Percentiles rank a stretch among this genome's conserved stretches.
These are phyloP conservation scores for Dynastes maya DNA, from an alignment of 2,888 invertebrate species.

Conservation along the genomic window DNA sequence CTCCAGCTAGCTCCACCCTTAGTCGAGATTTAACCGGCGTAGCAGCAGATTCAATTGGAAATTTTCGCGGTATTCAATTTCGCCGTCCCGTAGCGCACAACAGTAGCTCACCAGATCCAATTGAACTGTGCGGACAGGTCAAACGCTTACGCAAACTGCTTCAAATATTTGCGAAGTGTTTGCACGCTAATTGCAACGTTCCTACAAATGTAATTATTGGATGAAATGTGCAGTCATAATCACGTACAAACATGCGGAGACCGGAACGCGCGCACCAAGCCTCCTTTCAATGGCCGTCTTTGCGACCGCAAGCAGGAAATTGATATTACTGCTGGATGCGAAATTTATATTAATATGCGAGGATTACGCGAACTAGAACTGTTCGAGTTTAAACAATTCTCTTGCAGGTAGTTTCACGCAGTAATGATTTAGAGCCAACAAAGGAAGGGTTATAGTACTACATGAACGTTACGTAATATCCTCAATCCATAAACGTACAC, in stretches of 20 bases:
- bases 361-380: neutral
- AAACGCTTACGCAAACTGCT: conserved; percentile 49
- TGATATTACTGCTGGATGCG: neutral
- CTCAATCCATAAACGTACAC: neutral
- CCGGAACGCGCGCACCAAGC: neutral
- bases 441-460: neutral
- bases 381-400: neutral
- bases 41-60: conserved; percentile 24
- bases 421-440: neutral
- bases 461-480: neutral
- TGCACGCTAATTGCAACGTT: conserved; percentile 53
- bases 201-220: conserved; percentile 51
- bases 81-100: neutral
- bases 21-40: neutral
- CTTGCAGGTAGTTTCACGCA: neutral
- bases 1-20: neutral
- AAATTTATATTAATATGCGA: neutral
- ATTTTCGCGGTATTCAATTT: conserved; percentile 7
- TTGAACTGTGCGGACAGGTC: conserved; percentile 34
- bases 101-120: conserved; percentile 21
- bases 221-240: conserved; percentile 50
- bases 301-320: neutral
- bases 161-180: conserved; percentile 53
- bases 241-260: conserved; percentile 48
- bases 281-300: neutral